These are phyloP conservation scores for Ditylenchus dipsaci DNA, from an alignment of 1,140 invertebrate species.

Conservation along the genomic window DNA sequence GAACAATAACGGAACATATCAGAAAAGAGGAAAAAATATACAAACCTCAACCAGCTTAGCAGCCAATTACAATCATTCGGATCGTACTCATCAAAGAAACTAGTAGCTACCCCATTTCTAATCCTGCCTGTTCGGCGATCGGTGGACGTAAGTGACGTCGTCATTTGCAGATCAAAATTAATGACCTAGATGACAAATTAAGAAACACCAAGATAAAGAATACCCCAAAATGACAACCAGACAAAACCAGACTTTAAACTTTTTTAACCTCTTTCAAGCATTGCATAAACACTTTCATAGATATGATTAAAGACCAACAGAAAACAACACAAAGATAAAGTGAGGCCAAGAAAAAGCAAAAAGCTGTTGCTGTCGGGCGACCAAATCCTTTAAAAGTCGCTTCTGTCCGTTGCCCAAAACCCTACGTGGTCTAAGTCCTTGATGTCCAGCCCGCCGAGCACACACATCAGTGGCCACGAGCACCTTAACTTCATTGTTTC, in stretches of 20 bases:
- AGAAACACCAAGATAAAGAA: too few relatives aligned
- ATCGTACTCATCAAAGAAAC: conserved; percentile 25
- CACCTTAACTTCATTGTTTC: conserved; percentile 67
- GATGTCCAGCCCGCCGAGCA: conserved; percentile 82
- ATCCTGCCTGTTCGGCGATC: conserved; percentile 73
- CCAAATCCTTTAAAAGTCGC: too few relatives aligned
- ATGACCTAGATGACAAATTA: conserved; percentile 66
- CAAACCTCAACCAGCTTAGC: conserved; percentile 4
- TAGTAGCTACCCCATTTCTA: conserved; percentile 11
- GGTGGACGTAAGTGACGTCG: conserved; percentile 89
- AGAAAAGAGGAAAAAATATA: too few relatives aligned
- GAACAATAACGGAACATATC: neutral
- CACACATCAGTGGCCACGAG: conserved; percentile 87
- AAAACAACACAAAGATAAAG: too few relatives aligned
- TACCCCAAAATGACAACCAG: too few relatives aligned
- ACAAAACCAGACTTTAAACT: too few relatives aligned
- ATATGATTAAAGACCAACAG: too few relatives aligned
- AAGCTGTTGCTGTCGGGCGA: too few relatives aligned
- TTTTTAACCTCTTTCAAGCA: too few relatives aligned
- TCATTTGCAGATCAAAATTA: conserved; percentile 81
- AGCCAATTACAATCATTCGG: conserved; percentile 25
- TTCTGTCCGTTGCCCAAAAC: too few relatives aligned
- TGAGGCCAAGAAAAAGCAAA: too few relatives aligned
- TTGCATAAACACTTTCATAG: too few relatives aligned
- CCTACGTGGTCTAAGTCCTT: conserved; percentile 76